phyloP scores from a whole-genome alignment of 64 coral and sea anemone genomes.

The Dendrophyllia cribrosa region DNA sequence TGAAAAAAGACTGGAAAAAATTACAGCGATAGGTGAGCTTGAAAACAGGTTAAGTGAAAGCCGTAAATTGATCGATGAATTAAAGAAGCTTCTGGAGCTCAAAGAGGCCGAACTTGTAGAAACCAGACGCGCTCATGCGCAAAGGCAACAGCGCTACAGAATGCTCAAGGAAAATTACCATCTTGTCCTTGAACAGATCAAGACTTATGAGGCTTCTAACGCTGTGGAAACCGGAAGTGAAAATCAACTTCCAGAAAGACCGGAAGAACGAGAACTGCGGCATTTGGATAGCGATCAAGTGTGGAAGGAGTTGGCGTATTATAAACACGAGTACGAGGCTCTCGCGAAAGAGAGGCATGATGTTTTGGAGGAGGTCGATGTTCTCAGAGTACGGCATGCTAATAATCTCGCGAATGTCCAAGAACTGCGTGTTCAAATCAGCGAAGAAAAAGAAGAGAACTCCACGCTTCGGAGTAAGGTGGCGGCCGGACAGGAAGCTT shows the following conservation, averaged over 20 bases:
- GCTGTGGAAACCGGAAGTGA: conserved; percentile 32
- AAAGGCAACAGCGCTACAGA: conserved; percentile 82
- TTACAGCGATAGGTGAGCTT: conserved; percentile 12
- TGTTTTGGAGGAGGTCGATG: conserved; percentile 84
- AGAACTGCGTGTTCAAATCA: conserved; percentile 70
- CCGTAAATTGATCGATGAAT: neutral
- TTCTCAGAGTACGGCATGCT: conserved; percentile 71
- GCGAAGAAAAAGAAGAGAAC: conserved; percentile 81
- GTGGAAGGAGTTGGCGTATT: conserved; percentile 89
- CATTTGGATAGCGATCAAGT: conserved; percentile 91
- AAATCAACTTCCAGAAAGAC: conserved; percentile 52
- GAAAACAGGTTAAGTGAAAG: conserved; percentile 17
- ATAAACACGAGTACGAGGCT: conserved; percentile 79
- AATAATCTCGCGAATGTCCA: conserved; percentile 80
- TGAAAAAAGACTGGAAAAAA: neutral
- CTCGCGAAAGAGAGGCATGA: conserved; percentile 81
- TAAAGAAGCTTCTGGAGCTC: conserved; percentile 14
- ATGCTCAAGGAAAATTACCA: conserved; percentile 81
- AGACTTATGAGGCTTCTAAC: conserved; percentile 66
- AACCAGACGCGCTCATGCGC: conserved; percentile 68
- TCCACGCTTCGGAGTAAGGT: conserved; percentile 2
- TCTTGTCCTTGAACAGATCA: conserved; percentile 86
- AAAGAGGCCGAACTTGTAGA: conserved; percentile 75
- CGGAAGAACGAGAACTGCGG: conserved; percentile 66
- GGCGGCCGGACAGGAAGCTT: neutral